A percentile compares a stretch with the other conserved stretches of the same genome.
Conservation (phyloP, 2,797 vertebrate species). For the Pangasius mekongensis region DNA sequence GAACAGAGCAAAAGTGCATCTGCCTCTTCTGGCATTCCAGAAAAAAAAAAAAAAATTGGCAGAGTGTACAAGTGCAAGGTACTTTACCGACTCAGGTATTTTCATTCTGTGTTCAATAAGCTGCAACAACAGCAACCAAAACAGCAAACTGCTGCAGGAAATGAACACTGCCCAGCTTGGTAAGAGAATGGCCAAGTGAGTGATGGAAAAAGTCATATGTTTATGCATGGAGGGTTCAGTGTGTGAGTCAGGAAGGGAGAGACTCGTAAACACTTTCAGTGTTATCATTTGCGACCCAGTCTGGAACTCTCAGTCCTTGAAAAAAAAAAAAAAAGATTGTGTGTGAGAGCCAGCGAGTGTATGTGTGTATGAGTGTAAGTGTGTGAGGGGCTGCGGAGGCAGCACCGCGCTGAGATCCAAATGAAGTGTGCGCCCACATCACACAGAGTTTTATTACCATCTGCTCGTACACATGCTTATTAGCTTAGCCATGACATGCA, state of each 20-base stretch:
- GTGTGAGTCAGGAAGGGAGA: slow-evolving; percentile 42
- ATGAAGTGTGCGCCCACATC: slow-evolving; percentile 54
- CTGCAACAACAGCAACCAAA: slow-evolving; percentile 5
- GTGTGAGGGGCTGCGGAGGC: slow-evolving; percentile 56
- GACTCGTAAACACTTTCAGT: slow-evolving; percentile 51
- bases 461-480: slow-evolving; percentile 60
- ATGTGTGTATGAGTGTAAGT: slow-evolving; percentile 44
- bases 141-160: not conserved
- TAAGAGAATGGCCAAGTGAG: slow-evolving; percentile 13
- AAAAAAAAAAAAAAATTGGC: slow-evolving; percentile 63
- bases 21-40: slow-evolving; percentile 63
- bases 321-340: slow-evolving; percentile 2
- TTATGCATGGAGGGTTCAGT: slow-evolving; percentile 29
- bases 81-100: slow-evolving; percentile 16
- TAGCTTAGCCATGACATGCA: slow-evolving; percentile 47
- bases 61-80: not conserved
- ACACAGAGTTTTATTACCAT: slow-evolving; percentile 58
- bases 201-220: slow-evolving; percentile 47
- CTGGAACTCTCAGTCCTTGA: slow-evolving; percentile 25
- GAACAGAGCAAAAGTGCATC: slow-evolving; percentile 73
- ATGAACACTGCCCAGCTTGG: not conserved
- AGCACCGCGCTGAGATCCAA: slow-evolving; percentile 53
- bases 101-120: slow-evolving; percentile 9
- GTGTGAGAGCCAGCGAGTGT: slow-evolving; percentile 11
- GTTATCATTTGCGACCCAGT: slow-evolving; percentile 41